phyloP scores from a whole-genome alignment of 2,797 vertebrate genomes.

The Rhinichthys osculus region DNA sequence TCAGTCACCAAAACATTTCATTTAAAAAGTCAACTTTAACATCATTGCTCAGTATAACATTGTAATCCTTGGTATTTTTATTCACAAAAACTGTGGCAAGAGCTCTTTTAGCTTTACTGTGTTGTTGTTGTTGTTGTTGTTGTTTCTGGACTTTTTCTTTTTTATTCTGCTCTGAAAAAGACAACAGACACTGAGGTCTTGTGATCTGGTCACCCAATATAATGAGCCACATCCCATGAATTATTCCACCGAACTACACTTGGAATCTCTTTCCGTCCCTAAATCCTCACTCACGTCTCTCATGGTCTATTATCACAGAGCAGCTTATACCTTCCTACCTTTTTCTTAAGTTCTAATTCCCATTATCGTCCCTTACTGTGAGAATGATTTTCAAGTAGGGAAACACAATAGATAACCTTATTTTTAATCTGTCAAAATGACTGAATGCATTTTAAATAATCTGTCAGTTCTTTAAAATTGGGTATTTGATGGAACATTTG shows the following conservation, averaged over 20 bases:
- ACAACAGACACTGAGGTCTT: constrained; percentile 19
- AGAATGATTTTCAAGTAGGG: not conserved
- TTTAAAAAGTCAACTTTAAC: not conserved
- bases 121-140: not conserved
- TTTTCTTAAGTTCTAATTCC: not conserved
- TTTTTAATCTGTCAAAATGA: constrained; percentile 1
- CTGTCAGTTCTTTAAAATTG: not conserved
- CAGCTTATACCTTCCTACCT: not conserved
- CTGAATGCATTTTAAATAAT: not conserved
- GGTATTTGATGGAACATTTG: not conserved
- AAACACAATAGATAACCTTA: constrained; percentile 2
- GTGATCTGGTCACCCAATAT: constrained; percentile 12
- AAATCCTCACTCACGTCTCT: not conserved
- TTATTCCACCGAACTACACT: constrained; percentile 2
- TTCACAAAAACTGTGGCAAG: not conserved
- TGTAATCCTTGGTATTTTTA: not conserved
- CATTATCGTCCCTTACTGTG: not conserved
- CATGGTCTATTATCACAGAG: not conserved
- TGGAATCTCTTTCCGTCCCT: not conserved
- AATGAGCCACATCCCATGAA: constrained; percentile 25
- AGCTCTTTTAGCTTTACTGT: not conserved
- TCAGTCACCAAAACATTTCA: not conserved
- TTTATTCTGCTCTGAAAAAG: constrained; percentile 17
- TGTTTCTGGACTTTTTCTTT: not conserved
- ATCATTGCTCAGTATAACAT: not conserved